These are phyloP conservation scores for Vanessa cardui DNA, from an alignment of 2,888 invertebrate species.

Conservation along the genomic window DNA sequence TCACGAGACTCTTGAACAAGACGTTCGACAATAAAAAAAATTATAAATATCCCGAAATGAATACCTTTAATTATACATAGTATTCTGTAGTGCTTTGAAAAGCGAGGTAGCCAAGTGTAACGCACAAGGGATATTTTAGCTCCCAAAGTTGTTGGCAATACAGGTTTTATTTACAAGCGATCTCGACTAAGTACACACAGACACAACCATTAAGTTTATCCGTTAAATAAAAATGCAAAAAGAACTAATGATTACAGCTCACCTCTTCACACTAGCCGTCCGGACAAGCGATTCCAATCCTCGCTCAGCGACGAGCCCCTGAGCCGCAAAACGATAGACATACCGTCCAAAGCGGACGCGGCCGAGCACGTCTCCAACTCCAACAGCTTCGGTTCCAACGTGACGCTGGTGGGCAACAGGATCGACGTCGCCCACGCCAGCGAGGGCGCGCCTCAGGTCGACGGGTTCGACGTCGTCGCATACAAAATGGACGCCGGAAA, in stretches of 20 bases:
- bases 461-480: conserved; percentile 85
- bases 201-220: neutral
- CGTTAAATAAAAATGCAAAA: neutral
- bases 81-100: too few relatives aligned
- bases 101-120: too few relatives aligned
- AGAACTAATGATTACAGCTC: conserved; percentile 31
- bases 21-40: too few relatives aligned
- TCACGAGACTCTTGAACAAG: too few relatives aligned
- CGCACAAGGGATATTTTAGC: too few relatives aligned
- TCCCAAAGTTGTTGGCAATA: too few relatives aligned
- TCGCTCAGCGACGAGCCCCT: conserved; percentile 71
- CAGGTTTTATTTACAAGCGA: too few relatives aligned
- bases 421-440: conserved; percentile 86
- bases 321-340: conserved; percentile 54
- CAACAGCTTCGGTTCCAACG: conserved; percentile 91
- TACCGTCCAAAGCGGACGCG: conserved; percentile 53
- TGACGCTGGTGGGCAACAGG: conserved; percentile 92
- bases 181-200: too few relatives aligned
- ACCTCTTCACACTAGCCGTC: conserved; percentile 59
- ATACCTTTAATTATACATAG: too few relatives aligned
- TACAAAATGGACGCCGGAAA: conserved; percentile 84
- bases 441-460: conserved; percentile 50
- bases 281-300: conserved; percentile 62
- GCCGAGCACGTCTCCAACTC: conserved; percentile 70
- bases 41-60: too few relatives aligned